phyloP scores from a whole-genome alignment of 2,113 vertebrate species.

The Pseudonaja textilis region DNA sequence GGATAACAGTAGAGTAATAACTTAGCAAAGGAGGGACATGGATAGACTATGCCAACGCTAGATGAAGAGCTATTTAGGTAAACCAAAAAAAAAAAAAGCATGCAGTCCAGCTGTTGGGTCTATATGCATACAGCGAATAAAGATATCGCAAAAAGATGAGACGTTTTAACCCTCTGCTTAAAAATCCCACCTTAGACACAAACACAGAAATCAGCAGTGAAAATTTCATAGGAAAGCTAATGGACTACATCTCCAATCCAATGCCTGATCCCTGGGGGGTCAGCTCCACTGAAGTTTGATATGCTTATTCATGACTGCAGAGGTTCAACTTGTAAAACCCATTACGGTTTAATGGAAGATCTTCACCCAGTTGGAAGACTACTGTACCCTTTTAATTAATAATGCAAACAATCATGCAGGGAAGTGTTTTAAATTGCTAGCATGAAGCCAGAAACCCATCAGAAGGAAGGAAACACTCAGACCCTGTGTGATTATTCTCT shows the following conservation, averaged over 20 bases:
- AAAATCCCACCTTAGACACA: not conserved
- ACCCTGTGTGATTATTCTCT: not conserved
- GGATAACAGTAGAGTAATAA: not conserved
- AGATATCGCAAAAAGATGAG: not conserved
- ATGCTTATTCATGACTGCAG: not conserved
- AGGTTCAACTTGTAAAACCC: not conserved
- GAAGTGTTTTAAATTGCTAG: not conserved
- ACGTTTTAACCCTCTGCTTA: not conserved
- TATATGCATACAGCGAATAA: not conserved
- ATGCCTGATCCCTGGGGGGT: not conserved
- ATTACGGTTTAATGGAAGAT: not conserved
- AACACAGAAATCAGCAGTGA: not conserved
- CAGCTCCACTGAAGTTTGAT: not conserved
- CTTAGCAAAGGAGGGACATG: not conserved
- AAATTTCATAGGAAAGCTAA: not conserved
- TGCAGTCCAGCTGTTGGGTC: not conserved
- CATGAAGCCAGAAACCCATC: not conserved
- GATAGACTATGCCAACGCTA: too few species aligned
- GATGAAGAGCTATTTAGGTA: not conserved
- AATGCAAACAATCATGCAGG: not conserved
- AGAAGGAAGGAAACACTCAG: not conserved
- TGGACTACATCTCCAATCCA: not conserved
- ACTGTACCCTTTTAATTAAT: not conserved
- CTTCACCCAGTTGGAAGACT: not conserved
- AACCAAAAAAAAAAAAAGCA: not conserved